phyloP scores from a whole-genome alignment of 2,888 invertebrate species.

The Chelonus formosanus region DNA sequence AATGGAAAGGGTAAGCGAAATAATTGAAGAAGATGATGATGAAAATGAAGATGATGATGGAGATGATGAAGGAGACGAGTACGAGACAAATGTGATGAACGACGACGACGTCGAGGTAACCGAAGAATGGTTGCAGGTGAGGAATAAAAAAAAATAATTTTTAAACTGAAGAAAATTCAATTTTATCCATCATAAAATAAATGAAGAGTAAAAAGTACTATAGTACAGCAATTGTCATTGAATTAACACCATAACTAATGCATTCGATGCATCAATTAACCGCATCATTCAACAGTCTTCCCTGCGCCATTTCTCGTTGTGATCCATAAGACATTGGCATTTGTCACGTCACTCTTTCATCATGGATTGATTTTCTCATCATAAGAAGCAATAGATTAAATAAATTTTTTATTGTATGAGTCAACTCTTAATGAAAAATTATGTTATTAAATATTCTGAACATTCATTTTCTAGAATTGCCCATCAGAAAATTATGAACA shows the following conservation, averaged over 20 bases:
- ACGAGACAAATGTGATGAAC: slow-evolving; percentile 34
- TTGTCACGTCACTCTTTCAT: slow-evolving; percentile 22
- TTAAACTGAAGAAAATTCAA: too few species aligned
- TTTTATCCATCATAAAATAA: not conserved
- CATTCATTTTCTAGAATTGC: slow-evolving; percentile 54
- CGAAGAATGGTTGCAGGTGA: slow-evolving; percentile 56
- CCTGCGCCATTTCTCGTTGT: slow-evolving; percentile 59
- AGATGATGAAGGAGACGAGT: slow-evolving; percentile 24
- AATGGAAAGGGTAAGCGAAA: slow-evolving; percentile 63
- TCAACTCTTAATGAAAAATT: too few species aligned
- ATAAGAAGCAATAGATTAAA: too few species aligned
- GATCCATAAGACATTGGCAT: slow-evolving; percentile 39
- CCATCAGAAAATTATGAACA: slow-evolving; percentile 67
- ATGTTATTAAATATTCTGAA: not conserved
- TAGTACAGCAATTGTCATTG: slow-evolving; percentile 1
- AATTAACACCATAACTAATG: slow-evolving; percentile 24
- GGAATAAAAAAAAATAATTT: slow-evolving; percentile 36
- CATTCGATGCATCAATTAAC: slow-evolving; percentile 33
- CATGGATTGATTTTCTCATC: slow-evolving; percentile 19
- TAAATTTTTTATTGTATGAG: too few species aligned
- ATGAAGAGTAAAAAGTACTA: slow-evolving; percentile 4
- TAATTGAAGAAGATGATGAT: slow-evolving; percentile 27
- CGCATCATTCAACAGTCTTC: slow-evolving; percentile 31
- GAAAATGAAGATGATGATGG: slow-evolving; percentile 35
- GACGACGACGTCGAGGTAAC: slow-evolving; percentile 46